These are phyloP conservation scores for Molanna angustata DNA, from an alignment of 2,888 invertebrate genomes.

Conservation along the genomic window DNA sequence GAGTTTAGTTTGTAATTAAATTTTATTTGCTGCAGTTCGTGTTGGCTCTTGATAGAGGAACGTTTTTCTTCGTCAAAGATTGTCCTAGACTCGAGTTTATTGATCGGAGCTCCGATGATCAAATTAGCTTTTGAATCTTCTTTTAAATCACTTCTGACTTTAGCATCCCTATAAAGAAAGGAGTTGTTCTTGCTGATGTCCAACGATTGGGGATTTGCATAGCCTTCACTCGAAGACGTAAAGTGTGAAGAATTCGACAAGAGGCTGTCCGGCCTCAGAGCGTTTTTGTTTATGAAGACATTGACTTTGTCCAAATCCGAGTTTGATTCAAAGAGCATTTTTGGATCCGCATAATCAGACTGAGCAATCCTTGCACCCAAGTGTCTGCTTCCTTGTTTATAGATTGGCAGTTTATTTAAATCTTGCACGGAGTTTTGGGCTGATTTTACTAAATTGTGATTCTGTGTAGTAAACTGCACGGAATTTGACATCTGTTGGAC, in stretches of 20 bases:
- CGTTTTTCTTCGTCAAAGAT: constrained; percentile 19
- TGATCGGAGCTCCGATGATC: neutral
- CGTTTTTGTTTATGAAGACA: constrained; percentile 62
- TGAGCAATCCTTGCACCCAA: constrained; percentile 86
- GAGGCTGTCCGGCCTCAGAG: constrained; percentile 52
- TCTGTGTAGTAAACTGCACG: constrained; percentile 14
- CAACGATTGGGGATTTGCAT: constrained; percentile 9
- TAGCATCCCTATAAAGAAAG: constrained; percentile 23
- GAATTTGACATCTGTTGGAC: constrained; percentile 21
- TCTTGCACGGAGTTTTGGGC: constrained; percentile 47
- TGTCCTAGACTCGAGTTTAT: neutral
- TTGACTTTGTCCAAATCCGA: constrained; percentile 54
- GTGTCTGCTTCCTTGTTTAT: constrained; percentile 77
- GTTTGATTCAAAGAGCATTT: constrained; percentile 55
- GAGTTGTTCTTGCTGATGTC: constrained; percentile 22
- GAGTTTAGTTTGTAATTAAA: constrained; percentile 39
- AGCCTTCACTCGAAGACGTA: constrained; percentile 55
- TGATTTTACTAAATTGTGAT: constrained; percentile 37
- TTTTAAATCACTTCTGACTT: neutral
- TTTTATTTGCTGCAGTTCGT: constrained; percentile 29
- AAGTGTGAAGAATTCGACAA: constrained; percentile 59
- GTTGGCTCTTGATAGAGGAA: constrained; percentile 28
- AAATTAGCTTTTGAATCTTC: neutral
- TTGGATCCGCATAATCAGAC: constrained; percentile 82
- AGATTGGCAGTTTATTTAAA: constrained; percentile 55